Base-by-base conservation (phyloP, 2,888 invertebrate genomes). In the Lordiphosa fenestrarum region DNA sequence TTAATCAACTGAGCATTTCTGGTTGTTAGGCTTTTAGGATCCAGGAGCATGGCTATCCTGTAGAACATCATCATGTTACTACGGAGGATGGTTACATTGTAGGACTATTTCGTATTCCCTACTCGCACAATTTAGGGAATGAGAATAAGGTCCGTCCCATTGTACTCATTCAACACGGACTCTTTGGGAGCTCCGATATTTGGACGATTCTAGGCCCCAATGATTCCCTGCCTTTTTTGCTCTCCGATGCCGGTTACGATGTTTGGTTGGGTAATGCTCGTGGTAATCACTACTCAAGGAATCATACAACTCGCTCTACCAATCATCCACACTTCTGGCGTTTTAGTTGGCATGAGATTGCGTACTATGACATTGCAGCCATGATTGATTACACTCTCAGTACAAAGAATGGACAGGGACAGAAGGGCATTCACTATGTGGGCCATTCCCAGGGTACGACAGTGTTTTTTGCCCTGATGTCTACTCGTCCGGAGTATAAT, bases 261-360 rank as follows among this genome's bases (percentile, higher is more conserved):
- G 87, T 88, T 13, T 88, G 87, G 87, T 6, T 88, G 42, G 87
- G 86, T 3, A 87, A 86, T 66, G 69, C 80, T 0, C 71, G 87
- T 0, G 87, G 88, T 0, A 88, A 72, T 25, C 65, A 68, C 3
- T 76, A 70, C 33, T 64, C 75, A 1, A 58, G 62, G 10, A 76
- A 78, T 12, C 75, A 76, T 41, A 75, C 72, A 0, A 10, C 61
- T 5, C 37, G 47, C 0, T 52, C 55, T 4, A 53, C 59, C 2
- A 50, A 61, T 2, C 42, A 67, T 52, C 68, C 73, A 0, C 6
- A 54, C 10, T 85, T 85, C 40, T 86, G 86, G 85, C 55, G 73
- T 6, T 85, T 85, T 21, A 96, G 96, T 73, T 98, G 94, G 91
- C 95, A 97, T 82, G 96, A 98, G 88, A 95, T 97, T 90, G 96